Base-by-base conservation (phyloP, 2,888 invertebrate genomes). In the Drosophila ustulata region DNA sequence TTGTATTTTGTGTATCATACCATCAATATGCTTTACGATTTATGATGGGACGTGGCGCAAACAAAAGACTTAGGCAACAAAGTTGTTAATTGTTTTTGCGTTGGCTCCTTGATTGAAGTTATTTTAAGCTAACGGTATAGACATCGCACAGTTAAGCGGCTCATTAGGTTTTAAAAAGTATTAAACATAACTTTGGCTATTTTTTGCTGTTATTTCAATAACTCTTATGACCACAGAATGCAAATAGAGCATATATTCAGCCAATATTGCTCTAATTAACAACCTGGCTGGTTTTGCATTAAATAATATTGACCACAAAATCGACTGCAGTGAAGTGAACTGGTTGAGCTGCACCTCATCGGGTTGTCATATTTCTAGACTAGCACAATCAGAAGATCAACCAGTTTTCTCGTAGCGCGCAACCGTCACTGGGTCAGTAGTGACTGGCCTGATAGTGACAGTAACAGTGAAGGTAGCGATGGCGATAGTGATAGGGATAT, bases 21-120 rank as follows among this genome's bases (percentile, higher is more conserved):
- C 50, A 30, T 64, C 53, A 53, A 76, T 70, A 70, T 84, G 84
- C 82, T 78, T 84, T 84, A 87, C 78, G 69, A 55, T 58, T 26
- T n/a, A 26, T 56, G 70, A 41, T 72, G 70, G 73, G 45, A 8
- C 63, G 69, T 71, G 37, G 41, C 49, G 13, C 28, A 50, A 76
- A 83, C 86, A 83, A 88, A 86, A 83, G 87, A 87, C 80, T 86
- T 71, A 71, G 75, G 68, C 77, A 83, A 83, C 83, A 64, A 86
- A 79, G 86, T 76, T 55, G 66, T 46, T 78, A 77, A 70, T 82
- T 86, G 75, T 75, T 78, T 65, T 51, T 56, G 30, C 37, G 26
- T 47, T 57, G 18, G 18, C 32, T 56, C 46, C 63, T 72, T 73
- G 78, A 82, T 80, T 78, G 71, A 78, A 80, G 80, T 66, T 80